Base-by-base conservation (phyloP, 2,797 vertebrate species). In the Parotocinclus haroldoi region DNA sequence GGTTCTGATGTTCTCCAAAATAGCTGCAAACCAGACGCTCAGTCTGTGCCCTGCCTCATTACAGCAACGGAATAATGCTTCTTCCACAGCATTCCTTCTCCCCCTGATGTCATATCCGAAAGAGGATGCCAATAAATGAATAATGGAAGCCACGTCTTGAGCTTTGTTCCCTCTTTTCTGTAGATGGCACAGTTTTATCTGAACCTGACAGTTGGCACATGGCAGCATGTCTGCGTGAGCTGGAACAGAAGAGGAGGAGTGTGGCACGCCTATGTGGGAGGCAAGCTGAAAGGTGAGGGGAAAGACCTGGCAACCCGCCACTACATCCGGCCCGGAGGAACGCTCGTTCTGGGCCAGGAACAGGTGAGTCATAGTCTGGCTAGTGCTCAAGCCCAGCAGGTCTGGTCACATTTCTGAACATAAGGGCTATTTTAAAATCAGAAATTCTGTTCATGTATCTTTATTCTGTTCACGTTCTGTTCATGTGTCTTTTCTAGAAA, bases 251-350 rank as follows among this genome's bases (percentile, higher is more conserved):
- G 92, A 71, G 93, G 93, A 0, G 96, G 96, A 60, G 89, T 85
- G 63, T 99, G 96, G 96, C 91, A 92, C 1, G 96, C 92, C 0
- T 98, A 95, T 81, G 92, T 96, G 80, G 93, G 96, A 0, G 96
- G 96, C 0, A 92, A 91, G 62, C 90, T 95, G 79, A 91, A 81
- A 77, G 94, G 90, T 0, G 91, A 94, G 0, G 94, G 95, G 0
- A 92, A 92, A 44, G 91, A 92, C 63, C 85, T 99, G 84, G 95
- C 96, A 1, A 84, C 92, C 39, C 94, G 94, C 86, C 96, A 98
- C 10, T 89, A 93, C 82, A 90, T 98, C 87, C 91, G 92, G 79
- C 90, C 95, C 7, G 93, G 94, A 39, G 96, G 96, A 0, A 71
- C 91, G 67, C 85, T 99, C 36, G 85, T 99, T 60, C 89, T 98